These are phyloP conservation scores for Aphodius granarius DNA, from an alignment of 2,888 invertebrate species.

Conservation along the genomic window DNA sequence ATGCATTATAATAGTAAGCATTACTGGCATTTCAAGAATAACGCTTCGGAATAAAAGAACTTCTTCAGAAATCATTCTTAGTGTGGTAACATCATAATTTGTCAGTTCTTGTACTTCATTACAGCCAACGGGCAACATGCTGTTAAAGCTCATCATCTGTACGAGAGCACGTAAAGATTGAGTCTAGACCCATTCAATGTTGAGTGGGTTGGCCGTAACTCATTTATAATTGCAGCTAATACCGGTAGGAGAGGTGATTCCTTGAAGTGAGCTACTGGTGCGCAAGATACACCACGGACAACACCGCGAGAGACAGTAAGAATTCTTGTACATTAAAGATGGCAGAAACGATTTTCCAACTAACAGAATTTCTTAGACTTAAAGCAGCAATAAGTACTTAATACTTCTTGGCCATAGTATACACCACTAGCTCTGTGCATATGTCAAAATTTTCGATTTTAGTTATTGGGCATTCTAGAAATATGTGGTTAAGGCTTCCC, in stretches of 20 bases:
- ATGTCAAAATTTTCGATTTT: no score
- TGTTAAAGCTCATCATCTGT: neutral
- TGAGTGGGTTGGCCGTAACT: slow-evolving; percentile 26
- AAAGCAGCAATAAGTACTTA: no score
- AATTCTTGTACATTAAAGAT: no score
- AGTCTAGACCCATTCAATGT: slow-evolving; percentile 23
- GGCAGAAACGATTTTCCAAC: no score
- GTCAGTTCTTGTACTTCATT: neutral
- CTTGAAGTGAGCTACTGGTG: slow-evolving; percentile 8
- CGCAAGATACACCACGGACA: neutral
- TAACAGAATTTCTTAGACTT: no score
- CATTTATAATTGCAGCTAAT: slow-evolving; percentile 29
- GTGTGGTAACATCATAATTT: neutral
- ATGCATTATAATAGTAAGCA: no score
- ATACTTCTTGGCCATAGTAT: no score
- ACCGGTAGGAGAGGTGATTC: slow-evolving; percentile 19
- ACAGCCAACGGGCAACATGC: neutral
- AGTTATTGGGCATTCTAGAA: no score
- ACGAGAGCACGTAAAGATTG: neutral
- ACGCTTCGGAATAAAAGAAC: neutral
- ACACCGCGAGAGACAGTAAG: neutral
- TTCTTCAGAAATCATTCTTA: no score
- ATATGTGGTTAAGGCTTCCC: no score
- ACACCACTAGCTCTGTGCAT: no score
- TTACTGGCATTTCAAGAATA: no score